Base-by-base conservation (phyloP, 2,888 invertebrate species). In the Agrotis puta region DNA sequence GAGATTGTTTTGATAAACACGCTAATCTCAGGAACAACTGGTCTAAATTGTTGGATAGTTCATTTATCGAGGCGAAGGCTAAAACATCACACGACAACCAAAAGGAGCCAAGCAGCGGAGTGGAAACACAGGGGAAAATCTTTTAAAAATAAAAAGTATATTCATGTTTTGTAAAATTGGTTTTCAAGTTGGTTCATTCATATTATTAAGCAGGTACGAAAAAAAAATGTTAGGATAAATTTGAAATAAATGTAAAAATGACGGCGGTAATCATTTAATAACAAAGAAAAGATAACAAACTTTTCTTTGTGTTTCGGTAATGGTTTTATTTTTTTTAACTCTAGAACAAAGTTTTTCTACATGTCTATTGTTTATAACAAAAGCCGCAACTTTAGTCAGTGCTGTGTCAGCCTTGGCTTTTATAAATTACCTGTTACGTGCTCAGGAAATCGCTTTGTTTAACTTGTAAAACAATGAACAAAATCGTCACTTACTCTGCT, bases 401-500 rank as follows among this genome's bases (percentile, higher is more conserved):
- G n/a, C n/a, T 20, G 43, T 13, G 65, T 45, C 45, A 33, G n/a
- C 76, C 76, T 70, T 66, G 76, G 51, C 20, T 47, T 33, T 53
- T 4, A 24, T 67, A 45, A 33, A 45, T 22, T 22, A 45, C 13
- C 20, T 50, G 13, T 14, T 39, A 48, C 27, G 50, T 22, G 16
- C 16, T 24, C 22, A 33, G 16, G 9, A 76, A 72, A 75, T 24
- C 43, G 27, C 76, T 70, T 76, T 65, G 53, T 39, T 14, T 67
- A 18, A 20, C 16, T 39, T 39, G 7, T 47, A 47, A 39, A 53
- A 33, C 45, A 66, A 76, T 45, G n/a, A 51, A 65, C 3, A 9
- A 43, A 33, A 14, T 57, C 14, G 11, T 14, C 57, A 70, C 70
- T 77, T 77, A 72, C 70, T 56, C 71, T 13, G 71, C 50, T 16